These are phyloP conservation scores for Abramis brama DNA, from an alignment of 2,113 vertebrate species.

Conservation along the genomic window DNA sequence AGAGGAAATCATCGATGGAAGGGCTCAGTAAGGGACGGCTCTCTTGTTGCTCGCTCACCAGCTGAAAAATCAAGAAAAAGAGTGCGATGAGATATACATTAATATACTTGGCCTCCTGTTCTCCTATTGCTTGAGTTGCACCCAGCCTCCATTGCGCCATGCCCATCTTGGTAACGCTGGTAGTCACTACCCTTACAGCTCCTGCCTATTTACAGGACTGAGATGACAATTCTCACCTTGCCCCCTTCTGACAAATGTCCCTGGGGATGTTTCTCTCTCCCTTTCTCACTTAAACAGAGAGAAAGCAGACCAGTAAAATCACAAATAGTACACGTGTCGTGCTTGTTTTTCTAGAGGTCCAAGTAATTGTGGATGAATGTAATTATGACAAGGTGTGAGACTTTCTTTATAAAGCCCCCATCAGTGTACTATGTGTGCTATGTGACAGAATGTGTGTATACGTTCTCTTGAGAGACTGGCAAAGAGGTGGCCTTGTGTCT, in stretches of 20 bases:
- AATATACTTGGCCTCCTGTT: constrained; percentile 15
- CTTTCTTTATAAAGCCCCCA: constrained; percentile 1
- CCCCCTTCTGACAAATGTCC: not conserved
- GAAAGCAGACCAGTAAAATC: constrained; percentile 16
- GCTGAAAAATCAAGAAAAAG: constrained; percentile 79
- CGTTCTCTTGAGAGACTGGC: constrained; percentile 43
- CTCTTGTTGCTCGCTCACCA: constrained; percentile 98
- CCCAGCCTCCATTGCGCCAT: not conserved
- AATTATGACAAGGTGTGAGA: constrained; percentile 34
- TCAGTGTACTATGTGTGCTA: constrained; percentile 12
- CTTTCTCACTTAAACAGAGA: constrained; percentile 20
- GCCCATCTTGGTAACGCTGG: constrained; percentile 13
- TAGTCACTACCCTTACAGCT: constrained; percentile 18
- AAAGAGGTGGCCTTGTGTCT: constrained; percentile 25
- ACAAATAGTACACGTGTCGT: not conserved
- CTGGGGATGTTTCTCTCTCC: not conserved
- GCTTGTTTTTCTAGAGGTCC: constrained; percentile 15
- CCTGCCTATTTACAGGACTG: constrained; percentile 24
- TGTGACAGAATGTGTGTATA: constrained; percentile 35
- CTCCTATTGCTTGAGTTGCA: not conserved
- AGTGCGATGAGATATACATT: constrained; percentile 39
- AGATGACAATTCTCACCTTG: constrained; percentile 25
- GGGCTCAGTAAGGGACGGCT: constrained; percentile 97
- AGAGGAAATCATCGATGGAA: constrained; percentile 98
- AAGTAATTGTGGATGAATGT: not conserved